A percentile compares a stretch with the other conserved stretches of the same genome.
phyloP scores from a whole-genome alignment of 2,888 invertebrate species.

The Kryphioiulus occultus region DNA sequence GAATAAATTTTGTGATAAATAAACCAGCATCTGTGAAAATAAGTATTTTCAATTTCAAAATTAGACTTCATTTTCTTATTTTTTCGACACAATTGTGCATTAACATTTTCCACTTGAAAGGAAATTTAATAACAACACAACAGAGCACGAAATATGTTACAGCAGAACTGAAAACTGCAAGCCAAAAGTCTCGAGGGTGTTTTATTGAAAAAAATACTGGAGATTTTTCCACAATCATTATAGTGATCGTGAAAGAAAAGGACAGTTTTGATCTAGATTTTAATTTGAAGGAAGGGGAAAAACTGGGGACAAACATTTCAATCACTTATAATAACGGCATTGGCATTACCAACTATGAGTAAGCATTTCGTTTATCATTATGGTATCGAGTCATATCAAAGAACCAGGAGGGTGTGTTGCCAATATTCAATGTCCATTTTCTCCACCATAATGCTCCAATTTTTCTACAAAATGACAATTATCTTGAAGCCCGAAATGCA shows the following conservation, averaged over 20 bases:
- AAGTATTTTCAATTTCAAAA: constrained; percentile 8
- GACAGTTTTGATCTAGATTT: constrained; percentile 11
- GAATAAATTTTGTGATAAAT: constrained; percentile 4
- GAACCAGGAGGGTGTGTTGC: not conserved
- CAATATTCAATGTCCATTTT: not conserved
- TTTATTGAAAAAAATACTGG: not conserved
- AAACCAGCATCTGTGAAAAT: constrained; percentile 19
- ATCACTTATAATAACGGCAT: not conserved
- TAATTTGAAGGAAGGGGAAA: not conserved
- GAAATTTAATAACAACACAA: not conserved
- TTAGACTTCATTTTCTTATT: not conserved
- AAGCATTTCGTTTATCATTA: not conserved
- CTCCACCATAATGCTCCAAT: not conserved
- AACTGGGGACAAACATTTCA: not conserved
- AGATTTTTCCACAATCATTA: not conserved
- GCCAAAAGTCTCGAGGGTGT: not conserved
- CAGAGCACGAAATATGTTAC: constrained; percentile 11
- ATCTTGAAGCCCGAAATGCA: constrained; percentile 16
- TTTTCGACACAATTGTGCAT: not conserved
- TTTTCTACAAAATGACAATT: constrained; percentile 30
- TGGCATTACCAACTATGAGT: not conserved
- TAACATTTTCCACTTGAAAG: not conserved
- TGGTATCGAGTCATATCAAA: not conserved
- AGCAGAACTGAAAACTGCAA: not conserved
- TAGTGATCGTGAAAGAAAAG: not conserved